These are phyloP conservation scores for Cotesia congregata DNA, from an alignment of 2,888 invertebrate species.

Conservation along the genomic window DNA sequence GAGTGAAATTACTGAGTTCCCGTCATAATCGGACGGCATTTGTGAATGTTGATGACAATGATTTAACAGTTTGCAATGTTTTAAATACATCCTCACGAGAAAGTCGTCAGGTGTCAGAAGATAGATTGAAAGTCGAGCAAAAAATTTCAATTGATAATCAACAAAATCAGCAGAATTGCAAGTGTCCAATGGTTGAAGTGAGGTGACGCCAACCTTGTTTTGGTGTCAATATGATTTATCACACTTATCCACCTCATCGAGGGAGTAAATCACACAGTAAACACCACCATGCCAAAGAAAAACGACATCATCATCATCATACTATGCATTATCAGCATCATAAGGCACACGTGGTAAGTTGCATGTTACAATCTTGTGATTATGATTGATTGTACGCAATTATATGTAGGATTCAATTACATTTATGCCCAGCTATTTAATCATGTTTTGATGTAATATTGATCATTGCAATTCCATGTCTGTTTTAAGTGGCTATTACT, in stretches of 20 bases:
- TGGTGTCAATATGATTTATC: slow-evolving; percentile 65
- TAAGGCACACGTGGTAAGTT: slow-evolving; percentile 66
- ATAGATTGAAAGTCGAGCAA: slow-evolving; percentile 22
- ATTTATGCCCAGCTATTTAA: not conserved
- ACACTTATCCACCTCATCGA: slow-evolving; percentile 68
- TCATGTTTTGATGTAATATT: slow-evolving; percentile 18
- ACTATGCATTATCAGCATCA: slow-evolving; percentile 66
- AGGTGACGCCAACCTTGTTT: slow-evolving; percentile 70
- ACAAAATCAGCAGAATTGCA: slow-evolving; percentile 34
- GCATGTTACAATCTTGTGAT: not conserved
- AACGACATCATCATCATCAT: slow-evolving; percentile 64
- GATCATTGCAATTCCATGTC: slow-evolving; percentile 13
- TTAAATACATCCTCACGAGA: slow-evolving; percentile 35
- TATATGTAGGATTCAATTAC: slow-evolving; percentile 3
- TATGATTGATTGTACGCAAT: not conserved
- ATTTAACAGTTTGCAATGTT: slow-evolving; percentile 53
- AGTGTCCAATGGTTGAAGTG: slow-evolving; percentile 50
- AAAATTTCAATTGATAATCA: slow-evolving; percentile 11
- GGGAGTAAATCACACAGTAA: slow-evolving; percentile 65
- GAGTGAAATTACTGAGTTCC: slow-evolving; percentile 55
- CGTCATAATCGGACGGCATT: slow-evolving; percentile 50
- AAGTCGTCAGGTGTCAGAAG: slow-evolving; percentile 4
- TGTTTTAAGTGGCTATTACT: slow-evolving; percentile 26
- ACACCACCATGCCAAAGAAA: slow-evolving; percentile 65
- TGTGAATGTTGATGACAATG: slow-evolving; percentile 56